phyloP scores from a whole-genome alignment of 2,888 invertebrate genomes.

The Eubasilissa splendida region DNA sequence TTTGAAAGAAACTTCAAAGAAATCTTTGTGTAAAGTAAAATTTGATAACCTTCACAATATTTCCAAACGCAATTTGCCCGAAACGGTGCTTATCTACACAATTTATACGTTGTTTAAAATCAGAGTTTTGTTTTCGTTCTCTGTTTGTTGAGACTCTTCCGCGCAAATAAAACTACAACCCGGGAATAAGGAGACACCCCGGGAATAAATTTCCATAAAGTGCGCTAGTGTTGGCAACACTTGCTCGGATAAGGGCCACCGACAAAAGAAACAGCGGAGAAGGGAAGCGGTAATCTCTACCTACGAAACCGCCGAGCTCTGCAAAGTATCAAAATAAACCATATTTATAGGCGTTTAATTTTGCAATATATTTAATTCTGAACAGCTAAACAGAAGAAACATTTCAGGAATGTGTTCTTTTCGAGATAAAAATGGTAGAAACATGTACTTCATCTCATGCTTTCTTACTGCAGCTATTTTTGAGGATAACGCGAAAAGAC shows the following conservation, averaged over 20 bases:
- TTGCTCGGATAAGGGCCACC: constrained; percentile 37
- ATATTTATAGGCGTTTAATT: constrained; percentile 27
- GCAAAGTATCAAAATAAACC: constrained; percentile 23
- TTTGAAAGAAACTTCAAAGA: constrained; percentile 8
- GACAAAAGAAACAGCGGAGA: constrained; percentile 40
- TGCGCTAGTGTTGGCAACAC: constrained; percentile 47
- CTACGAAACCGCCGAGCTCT: constrained; percentile 22
- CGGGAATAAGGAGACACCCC: constrained; percentile 44
- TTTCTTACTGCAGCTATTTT: no score
- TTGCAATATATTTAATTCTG: constrained; percentile 5
- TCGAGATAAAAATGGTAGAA: constrained; percentile 3
- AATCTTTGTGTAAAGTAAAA: constrained; percentile 3
- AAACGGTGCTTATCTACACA: constrained; percentile 26
- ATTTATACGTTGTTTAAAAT: constrained; percentile 40
- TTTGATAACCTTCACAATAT: constrained; percentile 17
- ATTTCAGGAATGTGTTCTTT: neutral
- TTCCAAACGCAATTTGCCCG: constrained; percentile 31
- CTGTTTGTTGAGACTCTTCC: constrained; percentile 14
- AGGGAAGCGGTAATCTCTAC: constrained; percentile 24
- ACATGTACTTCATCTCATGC: neutral
- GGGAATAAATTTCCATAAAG: constrained; percentile 55
- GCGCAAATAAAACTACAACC: constrained; percentile 26
- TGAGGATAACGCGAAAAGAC: no score
- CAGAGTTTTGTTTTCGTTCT: constrained; percentile 39
- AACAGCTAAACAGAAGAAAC: neutral